Conservation (phyloP, 2,113 vertebrate genomes). For the Ochotona curzoniae region DNA sequence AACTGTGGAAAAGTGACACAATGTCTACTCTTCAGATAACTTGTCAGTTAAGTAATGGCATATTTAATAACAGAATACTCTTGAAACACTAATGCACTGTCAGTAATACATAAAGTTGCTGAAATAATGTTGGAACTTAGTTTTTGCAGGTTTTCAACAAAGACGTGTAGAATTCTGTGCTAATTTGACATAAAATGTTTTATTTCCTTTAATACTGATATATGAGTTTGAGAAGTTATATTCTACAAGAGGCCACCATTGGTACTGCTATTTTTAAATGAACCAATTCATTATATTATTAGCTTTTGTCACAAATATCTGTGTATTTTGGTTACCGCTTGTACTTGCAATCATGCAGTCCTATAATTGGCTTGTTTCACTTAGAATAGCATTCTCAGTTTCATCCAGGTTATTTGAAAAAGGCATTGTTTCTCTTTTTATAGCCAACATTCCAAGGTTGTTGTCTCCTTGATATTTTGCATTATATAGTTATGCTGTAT, state of each 20-base stretch:
- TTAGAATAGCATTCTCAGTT: not conserved
- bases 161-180: not conserved
- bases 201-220: not conserved
- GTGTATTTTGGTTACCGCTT: not conserved
- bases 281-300: not conserved
- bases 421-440: not conserved
- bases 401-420: not conserved
- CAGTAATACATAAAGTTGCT: not conserved
- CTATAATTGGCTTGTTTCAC: not conserved
- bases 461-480: not conserved
- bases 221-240: not conserved
- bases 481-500: not conserved
- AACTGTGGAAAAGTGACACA: not conserved
- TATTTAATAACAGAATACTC: not conserved
- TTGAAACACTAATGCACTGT: not conserved
- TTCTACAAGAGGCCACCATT: not conserved
- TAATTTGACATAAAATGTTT: not conserved
- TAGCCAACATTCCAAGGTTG: not conserved
- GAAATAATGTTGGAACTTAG: not conserved
- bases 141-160: not conserved
- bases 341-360: not conserved
- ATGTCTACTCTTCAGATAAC: not conserved
- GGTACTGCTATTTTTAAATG: not conserved
- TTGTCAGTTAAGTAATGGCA: not conserved
- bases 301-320: not conserved